Evolutionary conservation across 2,113 vertebrate species (phyloP), one percentile per base, ranked within the genome.

Genomic region (Eira barbara): DNA sequence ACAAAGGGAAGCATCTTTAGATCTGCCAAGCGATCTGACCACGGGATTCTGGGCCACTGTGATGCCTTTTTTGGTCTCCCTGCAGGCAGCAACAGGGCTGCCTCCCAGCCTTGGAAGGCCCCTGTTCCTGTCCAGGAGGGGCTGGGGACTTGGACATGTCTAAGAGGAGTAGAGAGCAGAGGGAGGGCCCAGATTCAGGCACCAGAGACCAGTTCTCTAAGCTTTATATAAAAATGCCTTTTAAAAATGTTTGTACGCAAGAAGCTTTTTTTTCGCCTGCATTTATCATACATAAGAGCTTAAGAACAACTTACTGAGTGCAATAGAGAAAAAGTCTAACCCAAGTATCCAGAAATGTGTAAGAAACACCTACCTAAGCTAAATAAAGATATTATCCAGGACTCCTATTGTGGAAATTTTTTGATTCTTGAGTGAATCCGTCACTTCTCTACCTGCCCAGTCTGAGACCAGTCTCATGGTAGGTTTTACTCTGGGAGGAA

Each of bases 381-480:
- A 89, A 98, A 95, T 95, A 98, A 97, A 97, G 91, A 88, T 49
- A 69, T 87, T 95, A 45, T 36, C 10, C 49, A 57, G 42, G 92
- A 92, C 20, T 87, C 20, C 42, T 94, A 23, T 3, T 6, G 15
- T 76, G 42, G 65, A 45, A 27, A 57, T 47, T 65, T 84, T 92
- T 65, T 65, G 76, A 93, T 27, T 88, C 47, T 65, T 29, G 27
- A 69, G 57, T 59, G 59, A 88, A 78, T 31, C 23, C 4, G 27
- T 73, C 15, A 10, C 36, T 65, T 29, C 17, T 29, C 42, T 34
- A 7, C 2, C 17, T 36, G 31, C 29, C 36, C 11, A 39, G 13
- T n/a, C 23, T 59, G 59, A 52, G 52, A 20, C 65, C 42, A 10
- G 14, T 18, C 42, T 96, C 34, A 0, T 42, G 11, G 13, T 17